phyloP scores from a whole-genome alignment of 2,113 vertebrate genomes.

The Atherinomorus stipes region DNA sequence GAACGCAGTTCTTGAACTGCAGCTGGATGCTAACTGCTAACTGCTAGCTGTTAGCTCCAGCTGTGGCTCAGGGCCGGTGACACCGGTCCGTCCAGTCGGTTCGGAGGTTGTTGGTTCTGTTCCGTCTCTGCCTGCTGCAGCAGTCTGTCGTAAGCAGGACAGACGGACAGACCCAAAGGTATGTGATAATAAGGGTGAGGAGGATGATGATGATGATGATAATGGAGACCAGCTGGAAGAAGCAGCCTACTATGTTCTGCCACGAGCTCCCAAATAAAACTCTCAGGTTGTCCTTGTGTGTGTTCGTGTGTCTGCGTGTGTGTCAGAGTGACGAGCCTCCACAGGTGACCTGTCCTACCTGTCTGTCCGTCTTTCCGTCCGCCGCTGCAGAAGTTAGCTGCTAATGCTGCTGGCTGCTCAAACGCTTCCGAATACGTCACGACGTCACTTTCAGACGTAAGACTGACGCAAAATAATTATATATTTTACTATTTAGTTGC shows the following conservation, averaged over 20 bases:
- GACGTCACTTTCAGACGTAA: neutral
- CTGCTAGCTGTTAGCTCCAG: no score
- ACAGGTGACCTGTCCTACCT: slow-evolving; percentile 8
- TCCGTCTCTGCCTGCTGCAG: no score
- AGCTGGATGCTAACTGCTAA: no score
- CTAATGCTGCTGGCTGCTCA: slow-evolving; percentile 36
- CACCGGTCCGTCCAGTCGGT: no score
- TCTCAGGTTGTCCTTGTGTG: neutral
- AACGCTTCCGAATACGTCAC: slow-evolving; percentile 46
- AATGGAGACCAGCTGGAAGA: neutral
- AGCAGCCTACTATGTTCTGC: slow-evolving; percentile 10
- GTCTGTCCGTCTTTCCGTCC: slow-evolving; percentile 23
- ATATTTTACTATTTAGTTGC: no score
- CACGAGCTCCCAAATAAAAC: neutral
- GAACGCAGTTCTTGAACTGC: no score
- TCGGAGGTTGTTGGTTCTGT: no score
- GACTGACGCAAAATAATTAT: neutral
- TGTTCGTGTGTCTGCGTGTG: neutral
- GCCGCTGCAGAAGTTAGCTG: slow-evolving; percentile 8
- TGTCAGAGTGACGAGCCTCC: neutral
- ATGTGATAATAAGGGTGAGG: no score
- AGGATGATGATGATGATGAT: neutral
- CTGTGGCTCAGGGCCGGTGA: no score
- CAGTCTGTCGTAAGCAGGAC: neutral
- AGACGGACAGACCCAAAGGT: neutral